Evolutionary conservation across 2,888 invertebrate genomes (phyloP), one percentile per base, ranked within the genome.

Genomic region (Lasioglossum figueresi): DNA sequence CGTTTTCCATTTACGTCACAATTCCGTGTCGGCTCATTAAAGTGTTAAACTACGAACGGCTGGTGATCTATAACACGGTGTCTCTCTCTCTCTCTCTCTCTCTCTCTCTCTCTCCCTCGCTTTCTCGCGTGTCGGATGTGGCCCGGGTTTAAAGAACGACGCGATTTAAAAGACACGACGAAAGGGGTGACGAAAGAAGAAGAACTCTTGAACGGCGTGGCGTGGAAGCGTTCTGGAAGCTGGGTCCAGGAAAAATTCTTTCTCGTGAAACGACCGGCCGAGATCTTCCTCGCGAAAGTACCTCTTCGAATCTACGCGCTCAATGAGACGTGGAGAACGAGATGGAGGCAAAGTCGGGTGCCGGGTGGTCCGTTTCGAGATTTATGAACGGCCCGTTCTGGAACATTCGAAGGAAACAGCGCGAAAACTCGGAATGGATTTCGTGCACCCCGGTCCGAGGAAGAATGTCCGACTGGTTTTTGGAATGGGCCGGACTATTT

Each of bases 291-390:
- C 82, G 79, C 74, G 68, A 82, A 82, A 78, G 84, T 78, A 80
- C 82, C 81, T 79, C 84, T 84, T 89, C 85, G 88, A 88, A 90
- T 91, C 90, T 88, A 77, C 90, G 89, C 73, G 83, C 83, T 91
- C 90, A 87, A 91, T 88, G 91, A 83, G 91, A 87, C 91, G 90
- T 82, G 80, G 86, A 88, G 89, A 89, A 91, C 86, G 90, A 85
- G 88, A 89, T 82, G 87, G 86, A 79, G 27, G 83, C 84, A 79
- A 82, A 75, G 85, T 68, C 72, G 82, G 80, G 84, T 83, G 83
- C 91, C 91, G 93, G 93, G 93, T 93, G 93, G 93, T 93, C 93
- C 91, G 81, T 88, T 86, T 83, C 59, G 84, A 88, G 91, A 92
- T 92, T 91, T 92, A 92, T 91, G 89, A 85, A 84, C 84, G 87